Evolutionary conservation across 2,888 invertebrate species (phyloP).

Genomic region (Drosophila pegasa): DNA sequence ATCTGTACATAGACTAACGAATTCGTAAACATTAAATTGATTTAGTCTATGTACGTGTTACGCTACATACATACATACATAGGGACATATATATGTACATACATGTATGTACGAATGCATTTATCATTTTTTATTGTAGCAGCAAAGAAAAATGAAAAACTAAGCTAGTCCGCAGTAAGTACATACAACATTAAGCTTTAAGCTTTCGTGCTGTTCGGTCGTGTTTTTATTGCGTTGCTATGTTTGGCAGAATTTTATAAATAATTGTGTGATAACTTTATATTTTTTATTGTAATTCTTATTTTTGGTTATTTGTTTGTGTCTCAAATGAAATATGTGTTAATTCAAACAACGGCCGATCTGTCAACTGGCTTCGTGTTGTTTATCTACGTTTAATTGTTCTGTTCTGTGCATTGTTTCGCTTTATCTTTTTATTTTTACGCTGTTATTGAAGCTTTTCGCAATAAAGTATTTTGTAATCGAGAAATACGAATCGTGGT

Average conservation of each 20-base stretch:
- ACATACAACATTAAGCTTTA: constrained; percentile 66
- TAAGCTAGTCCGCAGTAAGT: constrained; percentile 28
- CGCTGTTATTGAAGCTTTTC: constrained; percentile 25
- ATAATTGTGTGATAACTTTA: constrained; percentile 8
- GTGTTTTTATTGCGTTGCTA: constrained; percentile 43
- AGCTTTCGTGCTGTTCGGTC: constrained; percentile 62
- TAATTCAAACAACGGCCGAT: background rate
- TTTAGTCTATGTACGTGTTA: background rate
- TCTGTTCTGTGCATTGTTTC: background rate
- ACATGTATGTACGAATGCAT: background rate
- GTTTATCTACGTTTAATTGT: background rate
- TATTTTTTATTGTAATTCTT: background rate
- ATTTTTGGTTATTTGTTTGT: background rate
- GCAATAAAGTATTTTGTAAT: constrained; percentile 34
- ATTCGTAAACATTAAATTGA: background rate
- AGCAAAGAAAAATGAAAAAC: constrained; percentile 36
- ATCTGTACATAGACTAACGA: background rate
- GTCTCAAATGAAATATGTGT: constrained; percentile 1
- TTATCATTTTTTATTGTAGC: constrained; percentile 19
- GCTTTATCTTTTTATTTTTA: constrained; percentile 11
- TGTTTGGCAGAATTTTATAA: constrained; percentile 11
- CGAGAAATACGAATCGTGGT: constrained; percentile 23
- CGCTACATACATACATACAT: background rate
- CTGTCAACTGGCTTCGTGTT: background rate
- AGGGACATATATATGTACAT: background rate